Percentiles rank a stretch among this genome's conserved stretches.
These are phyloP conservation scores for Corapipo altera DNA, from an alignment of 2,113 vertebrate species.

Conservation along the genomic window DNA sequence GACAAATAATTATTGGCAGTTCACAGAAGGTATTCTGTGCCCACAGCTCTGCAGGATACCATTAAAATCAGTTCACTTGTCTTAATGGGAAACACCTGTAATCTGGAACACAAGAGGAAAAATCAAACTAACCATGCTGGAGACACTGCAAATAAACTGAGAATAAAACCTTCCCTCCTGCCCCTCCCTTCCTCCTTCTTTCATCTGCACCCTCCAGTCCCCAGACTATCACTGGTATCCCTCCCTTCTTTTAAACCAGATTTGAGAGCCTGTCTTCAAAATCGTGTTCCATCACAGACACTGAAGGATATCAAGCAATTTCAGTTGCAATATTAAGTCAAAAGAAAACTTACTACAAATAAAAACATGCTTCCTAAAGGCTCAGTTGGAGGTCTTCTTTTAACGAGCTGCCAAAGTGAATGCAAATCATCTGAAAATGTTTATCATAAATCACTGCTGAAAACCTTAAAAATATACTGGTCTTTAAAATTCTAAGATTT, in stretches of 20 bases:
- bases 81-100: conserved; percentile 80
- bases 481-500: not conserved
- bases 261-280: conserved; percentile 63
- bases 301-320: conserved; percentile 36
- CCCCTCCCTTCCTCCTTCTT: not conserved
- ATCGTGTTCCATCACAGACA: conserved; percentile 36
- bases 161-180: conserved; percentile 63
- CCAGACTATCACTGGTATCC: conserved; percentile 1
- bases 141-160: conserved; percentile 70
- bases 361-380: not conserved
- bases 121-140: conserved; percentile 67
- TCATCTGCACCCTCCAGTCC: not conserved
- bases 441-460: not conserved
- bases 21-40: conserved; percentile 71
- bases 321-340: conserved; percentile 22
- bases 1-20: conserved; percentile 81
- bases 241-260: conserved; percentile 48
- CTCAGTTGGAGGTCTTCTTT: not conserved
- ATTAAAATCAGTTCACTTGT: conserved; percentile 70
- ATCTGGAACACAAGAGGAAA: conserved; percentile 53
- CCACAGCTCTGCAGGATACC: conserved; percentile 72
- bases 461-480: not conserved
- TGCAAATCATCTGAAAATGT: not conserved
- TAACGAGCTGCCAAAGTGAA: not conserved
- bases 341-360: conserved; percentile 32